Evolutionary conservation across 2,113 vertebrate genomes (phyloP).

Genomic region (Hoplias malabaricus): DNA sequence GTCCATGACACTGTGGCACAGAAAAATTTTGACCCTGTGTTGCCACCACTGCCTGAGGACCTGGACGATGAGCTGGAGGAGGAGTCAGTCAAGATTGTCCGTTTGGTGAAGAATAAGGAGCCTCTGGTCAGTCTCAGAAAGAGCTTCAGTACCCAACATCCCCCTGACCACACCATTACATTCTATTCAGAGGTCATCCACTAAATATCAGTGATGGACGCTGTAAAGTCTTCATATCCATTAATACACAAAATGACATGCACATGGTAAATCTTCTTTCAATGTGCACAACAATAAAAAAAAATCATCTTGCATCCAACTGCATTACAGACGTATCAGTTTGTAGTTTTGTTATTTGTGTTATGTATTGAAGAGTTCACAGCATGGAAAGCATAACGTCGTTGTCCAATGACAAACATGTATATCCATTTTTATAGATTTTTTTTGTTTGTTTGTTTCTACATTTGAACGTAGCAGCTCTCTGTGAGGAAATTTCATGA

Average conservation of each 20-base stretch:
- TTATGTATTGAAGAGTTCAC: too few relatives aligned
- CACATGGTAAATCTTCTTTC: background rate
- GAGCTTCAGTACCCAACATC: background rate
- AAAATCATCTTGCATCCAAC: too few relatives aligned
- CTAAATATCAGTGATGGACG: background rate
- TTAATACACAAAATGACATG: background rate
- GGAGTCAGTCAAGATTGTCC: constrained; percentile 94
- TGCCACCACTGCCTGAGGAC: constrained; percentile 87
- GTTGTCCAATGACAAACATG: too few relatives aligned
- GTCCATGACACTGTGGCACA: constrained; percentile 94
- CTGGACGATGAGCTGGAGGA: constrained; percentile 88
- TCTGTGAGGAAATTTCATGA: too few relatives aligned
- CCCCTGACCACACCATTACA: background rate
- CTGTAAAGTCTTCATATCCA: background rate
- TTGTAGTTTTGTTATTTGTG: background rate
- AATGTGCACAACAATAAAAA: background rate
- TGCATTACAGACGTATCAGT: background rate
- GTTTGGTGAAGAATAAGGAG: constrained; percentile 94
- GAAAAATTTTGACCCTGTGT: constrained; percentile 92
- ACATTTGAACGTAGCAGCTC: too few relatives aligned
- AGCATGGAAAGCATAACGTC: too few relatives aligned
- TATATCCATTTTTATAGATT: too few relatives aligned
- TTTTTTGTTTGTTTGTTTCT: too few relatives aligned
- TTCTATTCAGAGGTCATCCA: background rate
- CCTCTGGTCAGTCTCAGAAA: constrained; percentile 78